A percentile compares a stretch with the other conserved stretches of the same genome.
Evolutionary conservation across 2,888 invertebrate species (phyloP).

Genomic region (Pheosia gnoma): DNA sequence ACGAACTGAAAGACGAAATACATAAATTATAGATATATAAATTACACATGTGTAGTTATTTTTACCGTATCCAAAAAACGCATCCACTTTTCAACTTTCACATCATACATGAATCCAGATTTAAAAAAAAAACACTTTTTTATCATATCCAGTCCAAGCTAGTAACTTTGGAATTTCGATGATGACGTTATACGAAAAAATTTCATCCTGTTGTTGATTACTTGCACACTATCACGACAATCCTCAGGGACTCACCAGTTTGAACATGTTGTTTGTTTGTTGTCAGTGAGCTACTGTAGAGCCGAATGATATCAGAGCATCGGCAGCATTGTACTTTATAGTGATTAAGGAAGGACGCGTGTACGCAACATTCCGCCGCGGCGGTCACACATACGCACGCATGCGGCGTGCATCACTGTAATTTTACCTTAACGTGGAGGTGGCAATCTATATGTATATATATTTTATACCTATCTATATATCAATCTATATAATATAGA

Average conservation of each 20-base stretch:
- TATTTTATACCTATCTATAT: no score
- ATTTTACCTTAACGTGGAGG: background rate
- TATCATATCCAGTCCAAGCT: background rate
- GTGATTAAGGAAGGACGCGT: constrained; percentile 40
- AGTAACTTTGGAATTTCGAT: no score
- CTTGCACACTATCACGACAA: no score
- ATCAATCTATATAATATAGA: no score
- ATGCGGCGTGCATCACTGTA: background rate
- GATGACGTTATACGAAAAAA: background rate
- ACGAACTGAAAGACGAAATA: constrained; percentile 49
- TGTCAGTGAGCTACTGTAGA: constrained; percentile 18
- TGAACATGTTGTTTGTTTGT: constrained; percentile 61
- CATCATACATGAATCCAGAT: background rate
- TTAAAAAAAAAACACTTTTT: background rate
- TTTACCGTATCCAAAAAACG: background rate
- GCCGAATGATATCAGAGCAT: constrained; percentile 37
- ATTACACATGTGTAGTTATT: no score
- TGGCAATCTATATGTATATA: no score
- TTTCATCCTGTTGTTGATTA: background rate
- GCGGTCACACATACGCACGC: background rate
- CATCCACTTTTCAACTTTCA: background rate
- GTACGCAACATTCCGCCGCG: constrained; percentile 17
- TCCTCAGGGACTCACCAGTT: constrained; percentile 67
- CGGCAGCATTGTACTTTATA: constrained; percentile 35
- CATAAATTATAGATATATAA: background rate